Evolutionary conservation across 2,888 invertebrate species (phyloP).

Genomic region (Celastrina argiolus): DNA sequence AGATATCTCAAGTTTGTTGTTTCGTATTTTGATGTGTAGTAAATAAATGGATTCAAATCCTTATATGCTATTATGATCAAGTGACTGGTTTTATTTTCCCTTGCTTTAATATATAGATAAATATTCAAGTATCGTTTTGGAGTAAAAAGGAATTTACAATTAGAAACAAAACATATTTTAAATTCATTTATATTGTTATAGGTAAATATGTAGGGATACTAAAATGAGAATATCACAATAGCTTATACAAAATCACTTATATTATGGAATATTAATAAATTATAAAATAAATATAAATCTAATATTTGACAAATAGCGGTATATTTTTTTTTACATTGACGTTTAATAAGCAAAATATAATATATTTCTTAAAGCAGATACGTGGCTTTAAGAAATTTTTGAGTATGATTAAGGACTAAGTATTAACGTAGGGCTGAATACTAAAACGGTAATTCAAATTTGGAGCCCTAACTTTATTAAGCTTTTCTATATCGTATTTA

Average conservation of each 20-base stretch:
- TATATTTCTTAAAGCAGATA: background rate
- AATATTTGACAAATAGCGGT: background rate
- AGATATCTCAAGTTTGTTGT: conserved; percentile 29
- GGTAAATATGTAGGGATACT: background rate
- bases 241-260: background rate
- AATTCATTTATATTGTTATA: conserved; percentile 6
- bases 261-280: background rate
- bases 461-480: too few relatives aligned
- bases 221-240: conserved; percentile 14
- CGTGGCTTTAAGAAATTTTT: background rate
- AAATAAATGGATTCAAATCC: conserved; percentile 16
- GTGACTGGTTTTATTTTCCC: conserved; percentile 7
- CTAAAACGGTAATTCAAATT: too few relatives aligned
- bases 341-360: background rate
- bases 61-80: conserved; percentile 12
- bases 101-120: background rate
- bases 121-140: background rate
- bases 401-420: background rate
- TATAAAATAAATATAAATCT: background rate
- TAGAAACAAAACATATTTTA: background rate
- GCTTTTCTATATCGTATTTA: too few relatives aligned
- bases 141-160: background rate
- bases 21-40: conserved; percentile 22
- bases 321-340: background rate
- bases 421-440: too few relatives aligned